Conservation (phyloP, 2,113 vertebrate species). For the Caretta caretta region DNA sequence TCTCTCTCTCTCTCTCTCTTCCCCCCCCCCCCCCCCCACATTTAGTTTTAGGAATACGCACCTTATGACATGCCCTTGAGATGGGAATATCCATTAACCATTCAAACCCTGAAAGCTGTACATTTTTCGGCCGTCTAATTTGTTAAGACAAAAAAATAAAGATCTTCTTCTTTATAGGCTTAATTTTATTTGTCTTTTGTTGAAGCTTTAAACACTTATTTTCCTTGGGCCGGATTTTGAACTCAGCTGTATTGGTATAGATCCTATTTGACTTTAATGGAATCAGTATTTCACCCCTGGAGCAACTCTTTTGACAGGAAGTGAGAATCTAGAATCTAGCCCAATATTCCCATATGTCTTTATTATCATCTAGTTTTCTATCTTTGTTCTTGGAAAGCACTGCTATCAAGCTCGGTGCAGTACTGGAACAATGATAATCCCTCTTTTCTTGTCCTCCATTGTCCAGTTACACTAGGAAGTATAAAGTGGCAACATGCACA, state of each 20-base stretch:
- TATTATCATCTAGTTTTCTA: neutral
- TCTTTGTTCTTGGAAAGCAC: neutral
- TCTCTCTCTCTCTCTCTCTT: neutral
- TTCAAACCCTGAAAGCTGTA: accelerated
- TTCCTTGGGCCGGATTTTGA: neutral
- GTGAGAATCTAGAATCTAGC: neutral
- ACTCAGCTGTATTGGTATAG: neutral
- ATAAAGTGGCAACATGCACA: neutral
- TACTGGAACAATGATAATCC: neutral
- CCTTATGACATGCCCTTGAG: neutral
- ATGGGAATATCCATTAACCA: neutral
- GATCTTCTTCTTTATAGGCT: accelerated
- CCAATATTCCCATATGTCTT: neutral
- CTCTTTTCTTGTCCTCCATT: neutral
- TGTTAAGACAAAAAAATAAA: neutral
- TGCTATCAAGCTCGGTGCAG: neutral
- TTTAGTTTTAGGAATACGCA: neutral
- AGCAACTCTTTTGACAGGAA: neutral
- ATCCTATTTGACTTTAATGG: neutral
- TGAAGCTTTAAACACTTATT: neutral
- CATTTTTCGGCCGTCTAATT: neutral
- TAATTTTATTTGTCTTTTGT: neutral
- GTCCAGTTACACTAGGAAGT: neutral
- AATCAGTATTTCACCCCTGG: accelerated
- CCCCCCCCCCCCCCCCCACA: accelerated